A percentile compares a stretch with the other conserved stretches of the same genome.
Conservation (phyloP, 1,140 invertebrate genomes). For the Drosophila yakuba region DNA sequence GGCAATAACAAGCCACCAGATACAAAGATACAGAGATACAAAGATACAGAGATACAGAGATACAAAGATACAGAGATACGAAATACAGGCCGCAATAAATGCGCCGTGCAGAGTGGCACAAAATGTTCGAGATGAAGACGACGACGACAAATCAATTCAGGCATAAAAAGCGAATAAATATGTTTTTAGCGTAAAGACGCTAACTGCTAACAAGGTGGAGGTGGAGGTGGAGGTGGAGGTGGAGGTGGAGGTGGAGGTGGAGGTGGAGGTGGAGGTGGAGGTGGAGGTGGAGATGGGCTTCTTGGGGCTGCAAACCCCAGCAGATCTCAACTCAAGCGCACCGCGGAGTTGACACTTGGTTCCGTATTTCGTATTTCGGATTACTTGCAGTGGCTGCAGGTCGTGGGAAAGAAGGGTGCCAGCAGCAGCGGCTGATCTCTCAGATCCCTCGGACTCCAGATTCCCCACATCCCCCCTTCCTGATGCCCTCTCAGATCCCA, state of each 20-base stretch:
- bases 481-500: too few species aligned
- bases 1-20: constrained; percentile 51
- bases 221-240: too few species aligned
- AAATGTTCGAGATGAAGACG: constrained; percentile 62
- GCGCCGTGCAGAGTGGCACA: constrained; percentile 54
- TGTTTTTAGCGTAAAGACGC: constrained; percentile 81
- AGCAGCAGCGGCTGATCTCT: constrained; percentile 15
- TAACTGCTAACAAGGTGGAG: constrained; percentile 77
- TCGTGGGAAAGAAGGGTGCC: constrained; percentile 58
- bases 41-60: constrained; percentile 36
- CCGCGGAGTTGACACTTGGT: constrained; percentile 43
- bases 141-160: constrained; percentile 82
- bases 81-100: constrained; percentile 66
- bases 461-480: constrained; percentile 4
- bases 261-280: constrained; percentile 37
- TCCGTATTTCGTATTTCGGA: constrained; percentile 1
- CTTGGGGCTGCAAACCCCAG: constrained; percentile 12
- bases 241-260: constrained; percentile 7
- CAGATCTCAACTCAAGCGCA: constrained; percentile 35
- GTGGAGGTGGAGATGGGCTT: constrained; percentile 6
- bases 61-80: constrained; percentile 34
- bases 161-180: constrained; percentile 83
- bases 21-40: constrained; percentile 37
- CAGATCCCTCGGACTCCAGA: constrained; percentile 51
- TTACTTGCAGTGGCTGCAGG: constrained; percentile 1